A percentile compares a stretch with the other conserved stretches of the same genome.
phyloP scores from a whole-genome alignment of 2,888 invertebrate genomes.

The Altica lythri region DNA sequence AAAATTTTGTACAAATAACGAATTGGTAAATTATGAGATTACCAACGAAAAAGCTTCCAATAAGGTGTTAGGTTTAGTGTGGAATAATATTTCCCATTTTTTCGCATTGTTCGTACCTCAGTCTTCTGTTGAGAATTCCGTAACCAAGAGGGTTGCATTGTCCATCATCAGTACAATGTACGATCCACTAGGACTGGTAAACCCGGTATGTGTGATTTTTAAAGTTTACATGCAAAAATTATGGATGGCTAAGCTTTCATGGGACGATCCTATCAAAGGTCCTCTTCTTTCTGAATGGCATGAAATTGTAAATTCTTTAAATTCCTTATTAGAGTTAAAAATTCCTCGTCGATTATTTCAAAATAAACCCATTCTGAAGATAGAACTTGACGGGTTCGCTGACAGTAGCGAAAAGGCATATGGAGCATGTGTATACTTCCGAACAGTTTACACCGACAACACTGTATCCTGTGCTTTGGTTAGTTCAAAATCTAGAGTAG shows the following conservation, averaged over 20 bases:
- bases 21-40: too few relatives aligned
- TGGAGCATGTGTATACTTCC: constrained; percentile 1
- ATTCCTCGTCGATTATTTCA: constrained; percentile 26
- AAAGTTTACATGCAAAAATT: constrained; percentile 33
- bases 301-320: constrained; percentile 17
- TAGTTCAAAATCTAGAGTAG: constrained; percentile 20
- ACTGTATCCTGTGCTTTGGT: constrained; percentile 24
- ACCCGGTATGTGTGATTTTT: constrained; percentile 24
- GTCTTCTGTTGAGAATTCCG: background rate
- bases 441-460: background rate
- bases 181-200: constrained; percentile 30
- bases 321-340: constrained; percentile 14
- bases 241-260: constrained; percentile 25
- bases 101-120: constrained; percentile 19
- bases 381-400: constrained; percentile 30
- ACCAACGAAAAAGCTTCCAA: constrained; percentile 9
- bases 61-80: constrained; percentile 22
- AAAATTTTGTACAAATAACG: constrained; percentile 16
- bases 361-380: background rate
- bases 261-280: constrained; percentile 23
- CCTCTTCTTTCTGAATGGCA: constrained; percentile 12
- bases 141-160: constrained; percentile 27
- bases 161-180: constrained; percentile 24
- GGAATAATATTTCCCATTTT: constrained; percentile 20
- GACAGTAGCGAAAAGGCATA: constrained; percentile 26